phyloP scores from a whole-genome alignment of 2,113 vertebrate genomes.

The Melanostigma gelatinosum region DNA sequence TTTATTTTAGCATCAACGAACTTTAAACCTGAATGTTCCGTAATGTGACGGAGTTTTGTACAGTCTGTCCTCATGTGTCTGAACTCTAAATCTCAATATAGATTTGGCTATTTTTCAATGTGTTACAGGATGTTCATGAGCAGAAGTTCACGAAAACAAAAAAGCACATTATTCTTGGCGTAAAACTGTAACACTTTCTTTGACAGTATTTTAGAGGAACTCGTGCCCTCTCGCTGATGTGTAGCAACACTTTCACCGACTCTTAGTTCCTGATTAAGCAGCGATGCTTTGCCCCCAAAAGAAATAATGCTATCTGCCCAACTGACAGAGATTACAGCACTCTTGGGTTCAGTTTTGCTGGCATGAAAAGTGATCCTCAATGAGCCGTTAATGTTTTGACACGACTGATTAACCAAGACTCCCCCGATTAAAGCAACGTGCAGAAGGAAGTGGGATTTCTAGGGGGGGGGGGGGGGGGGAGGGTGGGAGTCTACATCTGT shows the following conservation, averaged over 20 bases:
- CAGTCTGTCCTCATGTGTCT: neutral
- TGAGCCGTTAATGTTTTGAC: slow-evolving; percentile 81
- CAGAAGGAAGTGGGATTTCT: slow-evolving; percentile 81
- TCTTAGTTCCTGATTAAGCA: slow-evolving; percentile 65
- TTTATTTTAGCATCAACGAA: neutral
- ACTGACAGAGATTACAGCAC: slow-evolving; percentile 73
- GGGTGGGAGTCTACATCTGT: slow-evolving; percentile 62
- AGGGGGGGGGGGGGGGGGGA: neutral
- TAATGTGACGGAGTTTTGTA: neutral
- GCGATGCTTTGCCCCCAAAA: slow-evolving; percentile 44
- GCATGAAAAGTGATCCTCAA: slow-evolving; percentile 63
- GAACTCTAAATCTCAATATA: neutral
- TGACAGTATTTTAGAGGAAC: slow-evolving; percentile 54
- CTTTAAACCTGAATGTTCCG: neutral
- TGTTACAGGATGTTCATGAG: neutral
- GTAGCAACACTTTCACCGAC: slow-evolving; percentile 64
- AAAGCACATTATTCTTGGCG: neutral
- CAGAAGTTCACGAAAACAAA: neutral
- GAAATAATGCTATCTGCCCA: slow-evolving; percentile 60
- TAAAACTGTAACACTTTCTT: slow-evolving; percentile 34
- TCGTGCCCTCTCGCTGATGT: slow-evolving; percentile 36
- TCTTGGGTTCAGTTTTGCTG: slow-evolving; percentile 51
- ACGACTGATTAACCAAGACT: slow-evolving; percentile 82
- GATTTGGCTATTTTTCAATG: neutral
- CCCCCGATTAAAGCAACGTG: slow-evolving; percentile 80